Conservation (phyloP, 2,888 invertebrate species). For the Pheosia tremula region DNA sequence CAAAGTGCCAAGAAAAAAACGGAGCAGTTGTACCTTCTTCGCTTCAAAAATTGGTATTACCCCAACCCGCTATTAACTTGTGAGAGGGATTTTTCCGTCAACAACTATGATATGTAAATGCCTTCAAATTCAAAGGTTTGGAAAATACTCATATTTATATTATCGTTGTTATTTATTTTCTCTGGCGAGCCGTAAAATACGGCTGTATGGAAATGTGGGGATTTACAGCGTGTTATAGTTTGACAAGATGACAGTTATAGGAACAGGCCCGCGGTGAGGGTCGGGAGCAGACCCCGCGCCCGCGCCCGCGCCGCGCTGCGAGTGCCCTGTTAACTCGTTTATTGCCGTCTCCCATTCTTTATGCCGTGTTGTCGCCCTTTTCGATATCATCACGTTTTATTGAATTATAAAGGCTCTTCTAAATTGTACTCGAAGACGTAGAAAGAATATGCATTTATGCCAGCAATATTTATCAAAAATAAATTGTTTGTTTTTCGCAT, state of each 20-base stretch:
- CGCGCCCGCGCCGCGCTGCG: slow-evolving; percentile 35
- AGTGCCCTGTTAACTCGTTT: slow-evolving; percentile 67
- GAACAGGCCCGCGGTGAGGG: slow-evolving; percentile 30
- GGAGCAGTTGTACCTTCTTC: slow-evolving; percentile 3
- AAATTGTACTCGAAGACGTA: slow-evolving; percentile 20
- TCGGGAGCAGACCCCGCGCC: slow-evolving; percentile 30
- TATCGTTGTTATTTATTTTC: slow-evolving; percentile 82
- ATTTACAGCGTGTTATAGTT: slow-evolving; percentile 74
- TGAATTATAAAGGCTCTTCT: slow-evolving; percentile 44
- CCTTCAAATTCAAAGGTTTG: slow-evolving; percentile 69
- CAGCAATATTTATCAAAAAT: not conserved
- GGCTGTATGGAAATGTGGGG: slow-evolving; percentile 79
- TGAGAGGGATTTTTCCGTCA: slow-evolving; percentile 73
- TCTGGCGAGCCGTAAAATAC: slow-evolving; percentile 79
- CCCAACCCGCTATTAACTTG: slow-evolving; percentile 61
- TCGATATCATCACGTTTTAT: slow-evolving; percentile 49
- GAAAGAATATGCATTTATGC: slow-evolving; percentile 10
- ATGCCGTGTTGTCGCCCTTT: slow-evolving; percentile 45
- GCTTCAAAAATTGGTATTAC: slow-evolving; percentile 46
- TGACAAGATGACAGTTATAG: slow-evolving; percentile 83
- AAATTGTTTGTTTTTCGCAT: too few species aligned
- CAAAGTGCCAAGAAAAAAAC: not conserved
- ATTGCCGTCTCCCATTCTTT: slow-evolving; percentile 61
- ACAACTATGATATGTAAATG: slow-evolving; percentile 80
- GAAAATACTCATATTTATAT: slow-evolving; percentile 78